Evolutionary conservation across 2,888 invertebrate species (phyloP), one percentile per base, ranked within the genome.

Genomic region (Tipula helvola): DNA sequence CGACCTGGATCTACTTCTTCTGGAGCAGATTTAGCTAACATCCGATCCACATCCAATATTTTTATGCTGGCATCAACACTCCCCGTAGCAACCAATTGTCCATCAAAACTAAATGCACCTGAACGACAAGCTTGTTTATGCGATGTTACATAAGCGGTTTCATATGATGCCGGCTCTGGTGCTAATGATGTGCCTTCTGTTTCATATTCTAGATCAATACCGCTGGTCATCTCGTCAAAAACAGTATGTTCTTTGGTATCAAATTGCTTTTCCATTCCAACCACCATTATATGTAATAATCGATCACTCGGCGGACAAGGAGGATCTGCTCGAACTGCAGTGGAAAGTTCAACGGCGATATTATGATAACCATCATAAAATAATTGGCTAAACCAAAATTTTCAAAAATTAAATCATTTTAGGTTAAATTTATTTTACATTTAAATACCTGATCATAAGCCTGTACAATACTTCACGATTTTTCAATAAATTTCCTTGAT

Each of bases 1-100:
- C 97, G 94, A 0, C 96, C 95, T 0, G 96, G 95, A 87, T 96
- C 96, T 90, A 96, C 94, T 89, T 96, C 96, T 89, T 97, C 97
- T 0, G 97, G 98, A 0, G 98, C 97, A n/a, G 98, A 98, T 91
- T 99, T 99, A 0, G 99, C 98, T 90, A 99, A 92, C 98, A 99
- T 99, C 88, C 99, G 94, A 89, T 99, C 99, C n/a, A 99, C 99
- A 90, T 99, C 99, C 88, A 99, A 92, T 89, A 99, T 98, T 93
- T 99, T 99, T 87, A 99, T 99, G 88, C 99, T 99, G 1, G 99
- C 98, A 91, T 99, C 99, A 0, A 97, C 98, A 88, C 99, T 99
- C 13, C 99, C 99, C 0, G 99, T 99, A 0, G 99, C 99, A 12
- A 99, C 97, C 0, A 99, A 92, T 88, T 98, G 97, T 0, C 99